Base-by-base conservation (phyloP, 2,888 invertebrate genomes). In the Steinernema carpocapsae region DNA sequence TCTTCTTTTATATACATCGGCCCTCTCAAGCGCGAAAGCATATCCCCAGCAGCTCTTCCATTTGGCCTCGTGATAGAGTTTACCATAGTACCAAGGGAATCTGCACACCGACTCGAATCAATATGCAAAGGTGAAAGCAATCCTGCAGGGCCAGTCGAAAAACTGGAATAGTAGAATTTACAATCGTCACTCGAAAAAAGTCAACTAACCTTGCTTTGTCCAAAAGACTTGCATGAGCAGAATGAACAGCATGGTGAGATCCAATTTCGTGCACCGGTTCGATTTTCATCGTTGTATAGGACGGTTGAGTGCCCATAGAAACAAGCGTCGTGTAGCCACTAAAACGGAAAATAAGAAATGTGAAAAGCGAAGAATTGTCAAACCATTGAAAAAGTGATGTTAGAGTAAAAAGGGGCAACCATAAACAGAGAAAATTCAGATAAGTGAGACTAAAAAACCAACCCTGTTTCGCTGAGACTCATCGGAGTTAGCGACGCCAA, bases 91-190 rank as follows among this genome's bases (percentile, higher is more conserved):
- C 22, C 48, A 14, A 48, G 17, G 14, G 43, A 19, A 10, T 64
- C 64, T 1, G 29, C 32, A 17, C 64, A 64, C 29, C 64, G 64
- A 64, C 32, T 64, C 1, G 64, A 29, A 70, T 83, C 82, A 51
- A 83, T 51, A 64, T 84, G 83, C 14, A 85, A 75, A 0, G 85
- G 85, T 0, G 85, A 84, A 1, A 85, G 76, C 22, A 85, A 75
- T 12, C 84, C 80, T 42, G 84, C 83, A 0, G 84, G 76, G 12
- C 84, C 82, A 43, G 77, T 82, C 17, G 79, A 77, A 73, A 82
- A 80, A 56, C 82, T 81, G 64, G 48, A 81, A 75, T 24, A 6
- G 45, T 37, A 37, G 10, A 37, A 37, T 6, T 37, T 6, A 37
- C 4, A 37, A 37, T 6, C 10, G 37, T 3, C 37, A 10, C 37